Evolutionary conservation across 2,888 invertebrate species (phyloP).

Genomic region (Epinotia ramella): DNA sequence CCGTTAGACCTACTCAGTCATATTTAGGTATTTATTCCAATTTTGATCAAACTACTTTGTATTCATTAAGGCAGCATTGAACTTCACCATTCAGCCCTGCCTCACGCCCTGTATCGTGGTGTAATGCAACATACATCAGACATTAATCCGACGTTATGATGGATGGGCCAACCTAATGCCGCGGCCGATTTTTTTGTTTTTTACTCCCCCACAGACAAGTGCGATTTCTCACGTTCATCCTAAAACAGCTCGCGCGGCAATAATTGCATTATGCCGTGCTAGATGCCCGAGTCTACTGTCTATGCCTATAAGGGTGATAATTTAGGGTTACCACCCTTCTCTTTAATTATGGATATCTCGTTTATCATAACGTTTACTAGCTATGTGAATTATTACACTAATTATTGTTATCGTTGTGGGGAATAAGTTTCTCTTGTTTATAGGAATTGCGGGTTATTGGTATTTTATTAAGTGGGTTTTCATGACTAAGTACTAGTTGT

Average conservation of each 20-base stretch:
- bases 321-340: conserved; percentile 65
- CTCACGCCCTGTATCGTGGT: conserved; percentile 25
- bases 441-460: conserved; percentile 26
- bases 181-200: conserved; percentile 64
- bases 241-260: conserved; percentile 77
- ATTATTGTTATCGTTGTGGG: conserved; percentile 62
- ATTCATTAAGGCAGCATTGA: conserved; percentile 23
- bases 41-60: conserved; percentile 4
- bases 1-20: neutral
- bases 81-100: conserved; percentile 9
- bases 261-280: conserved; percentile 83
- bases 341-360: conserved; percentile 77
- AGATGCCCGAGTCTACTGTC: conserved; percentile 68
- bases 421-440: conserved; percentile 43
- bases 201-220: conserved; percentile 69
- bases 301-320: conserved; percentile 43
- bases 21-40: neutral
- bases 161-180: conserved; percentile 63
- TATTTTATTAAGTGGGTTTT: conserved; percentile 27
- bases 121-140: conserved; percentile 63
- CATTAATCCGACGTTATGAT: conserved; percentile 79
- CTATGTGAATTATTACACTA: conserved; percentile 68
- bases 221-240: conserved; percentile 75
- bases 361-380: conserved; percentile 74
- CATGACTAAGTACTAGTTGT: conserved; percentile 13